Base-by-base conservation (phyloP, 2,888 invertebrate genomes). In the Conomelus anceps region DNA sequence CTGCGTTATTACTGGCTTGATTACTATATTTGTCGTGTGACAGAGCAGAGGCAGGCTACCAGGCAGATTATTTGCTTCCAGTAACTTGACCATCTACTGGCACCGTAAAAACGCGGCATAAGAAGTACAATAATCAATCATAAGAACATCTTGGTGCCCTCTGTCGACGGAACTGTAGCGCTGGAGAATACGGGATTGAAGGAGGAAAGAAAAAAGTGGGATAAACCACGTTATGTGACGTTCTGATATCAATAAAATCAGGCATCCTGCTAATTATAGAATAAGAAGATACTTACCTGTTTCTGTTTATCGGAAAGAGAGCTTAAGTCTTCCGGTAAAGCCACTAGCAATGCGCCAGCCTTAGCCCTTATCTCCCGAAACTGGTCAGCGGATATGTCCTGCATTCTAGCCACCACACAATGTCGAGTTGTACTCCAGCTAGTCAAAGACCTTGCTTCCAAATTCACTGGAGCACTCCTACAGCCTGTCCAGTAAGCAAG, bases 391-490 rank as follows among this genome's bases (percentile, higher is more conserved):
- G 97, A 96, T 90, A 99, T 94, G 92, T 98, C 98, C 92, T 96
- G 95, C 29, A 98, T 94, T 91, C 96, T 95, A 3, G 97, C 95
- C 22, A 98, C 95, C 1, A 98, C 96, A 93, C 98, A 98, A 93
- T 98, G 97, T 85, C 98, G 95, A n/a, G 97, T 96, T 22, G 97
- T 97, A 92, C 96, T 96, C 96, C 97, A 98, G 24, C 97, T 96
- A 89, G 96, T 95, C 3, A 98, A 93, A 0, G 98, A 97, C 91
- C 97, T 96, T 11, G 98, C 98, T 94, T 99, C 98, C 91, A 98
- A 94, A 92, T 98, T 98, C 91, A 99, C 95, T 22, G 96, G 95
- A 22, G 98, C 96, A 92, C 96, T 96, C 91, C 98, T 96, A 92
- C 98, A 98, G 91, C 98, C 98, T 98, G 90, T 89, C 91, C 90